A percentile compares a stretch with the other conserved stretches of the same genome.
phyloP scores from a whole-genome alignment of 1,140 invertebrate genomes.

The Microvelia longipes region DNA sequence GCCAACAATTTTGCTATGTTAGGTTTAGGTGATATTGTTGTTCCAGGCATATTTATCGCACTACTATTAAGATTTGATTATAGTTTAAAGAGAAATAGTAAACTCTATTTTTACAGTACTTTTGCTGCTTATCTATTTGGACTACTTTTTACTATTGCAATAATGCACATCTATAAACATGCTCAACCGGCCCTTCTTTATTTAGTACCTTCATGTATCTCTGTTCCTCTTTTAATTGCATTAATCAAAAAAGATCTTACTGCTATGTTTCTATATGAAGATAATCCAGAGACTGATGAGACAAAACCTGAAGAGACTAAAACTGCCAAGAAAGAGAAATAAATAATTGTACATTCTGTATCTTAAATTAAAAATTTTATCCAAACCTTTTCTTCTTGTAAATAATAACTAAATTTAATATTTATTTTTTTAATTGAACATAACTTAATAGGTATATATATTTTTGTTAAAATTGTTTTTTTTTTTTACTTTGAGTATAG shows the following conservation, averaged over 20 bases:
- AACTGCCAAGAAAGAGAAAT: neutral
- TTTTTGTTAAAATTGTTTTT: neutral
- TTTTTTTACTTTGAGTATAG: too few relatives aligned
- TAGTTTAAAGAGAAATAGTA: constrained; percentile 70
- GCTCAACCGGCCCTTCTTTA: constrained; percentile 97
- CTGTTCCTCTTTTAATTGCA: constrained; percentile 71
- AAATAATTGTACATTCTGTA: neutral
- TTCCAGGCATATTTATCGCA: constrained; percentile 98
- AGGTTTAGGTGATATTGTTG: constrained; percentile 95
- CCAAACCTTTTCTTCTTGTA: neutral
- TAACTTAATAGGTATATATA: too few relatives aligned
- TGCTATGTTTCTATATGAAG: constrained; percentile 72
- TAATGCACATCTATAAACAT: constrained; percentile 98
- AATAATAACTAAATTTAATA: neutral
- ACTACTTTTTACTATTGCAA: constrained; percentile 80
- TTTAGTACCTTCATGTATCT: constrained; percentile 88
- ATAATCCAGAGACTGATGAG: neutral
- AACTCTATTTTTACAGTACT: constrained; percentile 87
- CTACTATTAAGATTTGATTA: constrained; percentile 89
- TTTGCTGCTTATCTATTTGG: constrained; percentile 90
- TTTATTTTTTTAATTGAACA: neutral
- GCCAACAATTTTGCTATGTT: constrained; percentile 97
- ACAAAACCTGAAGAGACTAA: neutral
- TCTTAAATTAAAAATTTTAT: neutral
- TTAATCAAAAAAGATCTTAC: constrained; percentile 81